Conservation (phyloP, 2,113 vertebrate species). For the Ploceus nigricollis region DNA sequence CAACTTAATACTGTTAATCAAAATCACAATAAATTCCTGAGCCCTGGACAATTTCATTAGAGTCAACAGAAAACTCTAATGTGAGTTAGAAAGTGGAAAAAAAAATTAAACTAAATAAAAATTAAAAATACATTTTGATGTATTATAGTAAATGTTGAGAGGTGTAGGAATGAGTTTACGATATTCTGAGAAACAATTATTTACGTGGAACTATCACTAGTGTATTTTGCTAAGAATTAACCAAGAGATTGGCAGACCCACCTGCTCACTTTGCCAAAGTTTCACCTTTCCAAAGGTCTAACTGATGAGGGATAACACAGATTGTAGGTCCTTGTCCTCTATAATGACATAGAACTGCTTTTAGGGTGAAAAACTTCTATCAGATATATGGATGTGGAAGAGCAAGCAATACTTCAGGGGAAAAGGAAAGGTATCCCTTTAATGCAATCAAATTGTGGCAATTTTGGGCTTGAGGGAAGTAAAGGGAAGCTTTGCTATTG, state of each 20-base stretch:
- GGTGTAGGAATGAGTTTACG: not conserved
- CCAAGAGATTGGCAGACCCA: not conserved
- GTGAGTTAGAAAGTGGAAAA: too few relatives aligned
- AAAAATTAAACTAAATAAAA: not conserved
- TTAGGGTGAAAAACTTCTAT: not conserved
- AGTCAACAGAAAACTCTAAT: not conserved
- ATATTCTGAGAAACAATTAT: not conserved
- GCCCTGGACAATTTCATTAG: not conserved
- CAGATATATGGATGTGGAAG: not conserved
- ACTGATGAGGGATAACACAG: not conserved
- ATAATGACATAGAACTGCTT: not conserved
- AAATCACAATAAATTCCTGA: not conserved
- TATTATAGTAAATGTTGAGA: not conserved
- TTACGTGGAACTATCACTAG: not conserved
- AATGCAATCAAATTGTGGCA: not conserved
- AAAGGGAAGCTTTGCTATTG: not conserved
- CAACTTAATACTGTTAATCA: not conserved
- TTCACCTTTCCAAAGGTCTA: not conserved
- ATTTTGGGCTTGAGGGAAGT: not conserved
- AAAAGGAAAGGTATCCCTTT: not conserved
- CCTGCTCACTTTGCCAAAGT: not conserved
- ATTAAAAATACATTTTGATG: not conserved
- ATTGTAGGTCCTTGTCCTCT: not conserved
- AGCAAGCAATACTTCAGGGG: not conserved
- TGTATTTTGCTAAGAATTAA: not conserved